Evolutionary conservation across 2,888 invertebrate species (phyloP).

Genomic region (Nasonovia ribisnigri): DNA sequence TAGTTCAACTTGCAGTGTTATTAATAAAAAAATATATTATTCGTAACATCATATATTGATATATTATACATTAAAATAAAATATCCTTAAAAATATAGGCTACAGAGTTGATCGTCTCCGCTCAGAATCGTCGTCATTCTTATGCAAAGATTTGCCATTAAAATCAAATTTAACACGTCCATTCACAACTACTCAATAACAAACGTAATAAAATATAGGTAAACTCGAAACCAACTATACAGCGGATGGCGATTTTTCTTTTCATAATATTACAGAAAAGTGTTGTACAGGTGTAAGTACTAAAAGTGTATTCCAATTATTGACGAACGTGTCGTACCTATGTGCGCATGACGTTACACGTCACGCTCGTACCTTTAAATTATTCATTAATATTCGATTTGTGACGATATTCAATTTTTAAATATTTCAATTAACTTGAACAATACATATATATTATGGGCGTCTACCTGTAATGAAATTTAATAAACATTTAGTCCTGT

Average conservation of each 20-base stretch:
- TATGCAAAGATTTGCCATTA: neutral
- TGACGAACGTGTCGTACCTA: neutral
- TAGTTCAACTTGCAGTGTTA: neutral
- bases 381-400: neutral
- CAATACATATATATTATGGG: neutral
- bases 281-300: neutral
- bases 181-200: neutral
- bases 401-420: neutral
- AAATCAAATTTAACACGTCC: neutral
- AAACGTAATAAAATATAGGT: neutral
- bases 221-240: neutral
- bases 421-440: neutral
- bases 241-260: neutral
- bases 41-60: neutral
- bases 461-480: neutral
- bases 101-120: neutral
- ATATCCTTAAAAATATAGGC: neutral
- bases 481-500: constrained; percentile 9
- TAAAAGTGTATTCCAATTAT: neutral
- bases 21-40: neutral
- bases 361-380: neutral
- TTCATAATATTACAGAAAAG: neutral
- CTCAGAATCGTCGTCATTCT: neutral
- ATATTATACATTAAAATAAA: neutral
- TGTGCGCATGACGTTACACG: neutral